Percentiles rank a stretch among this genome's conserved stretches.
Evolutionary conservation across 2,113 vertebrate species (phyloP).

Genomic region (Poeciliopsis turrubarensis): DNA sequence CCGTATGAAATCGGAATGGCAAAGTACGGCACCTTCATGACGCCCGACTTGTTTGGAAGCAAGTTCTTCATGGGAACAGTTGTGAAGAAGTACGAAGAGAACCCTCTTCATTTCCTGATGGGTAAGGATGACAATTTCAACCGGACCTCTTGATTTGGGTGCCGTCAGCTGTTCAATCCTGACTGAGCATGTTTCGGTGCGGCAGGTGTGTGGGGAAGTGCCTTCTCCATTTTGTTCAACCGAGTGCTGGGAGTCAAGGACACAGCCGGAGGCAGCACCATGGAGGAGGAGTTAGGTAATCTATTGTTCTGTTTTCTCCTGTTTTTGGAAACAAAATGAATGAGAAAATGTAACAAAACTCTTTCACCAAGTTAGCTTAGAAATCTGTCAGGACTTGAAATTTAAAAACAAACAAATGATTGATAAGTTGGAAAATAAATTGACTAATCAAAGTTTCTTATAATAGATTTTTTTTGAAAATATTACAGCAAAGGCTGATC

Average conservation of each 20-base stretch:
- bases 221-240: conserved; percentile 98
- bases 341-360: too few species aligned
- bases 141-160: too few species aligned
- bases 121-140: conserved; percentile 79
- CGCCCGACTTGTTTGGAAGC: conserved; percentile 93
- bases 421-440: too few species aligned
- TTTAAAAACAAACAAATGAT: too few species aligned
- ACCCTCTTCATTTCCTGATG: conserved; percentile 98
- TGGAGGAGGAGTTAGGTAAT: conserved; percentile 98
- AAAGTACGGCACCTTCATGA: conserved; percentile 98
- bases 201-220: conserved; percentile 96
- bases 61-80: conserved; percentile 98
- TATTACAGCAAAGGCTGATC: too few species aligned
- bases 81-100: conserved; percentile 92
- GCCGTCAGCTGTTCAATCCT: neutral
- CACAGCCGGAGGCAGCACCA: conserved; percentile 84
- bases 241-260: conserved; percentile 92
- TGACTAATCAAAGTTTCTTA: too few species aligned
- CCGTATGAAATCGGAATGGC: conserved; percentile 98
- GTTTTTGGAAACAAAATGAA: neutral
- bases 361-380: too few species aligned
- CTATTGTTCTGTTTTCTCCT: neutral
- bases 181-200: conserved; percentile 20
- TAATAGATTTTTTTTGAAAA: too few species aligned
- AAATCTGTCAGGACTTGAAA: too few species aligned